A percentile compares a stretch with the other conserved stretches of the same genome.
Conservation (phyloP, 2,888 invertebrate species). For the Tanypteryx hageni region DNA sequence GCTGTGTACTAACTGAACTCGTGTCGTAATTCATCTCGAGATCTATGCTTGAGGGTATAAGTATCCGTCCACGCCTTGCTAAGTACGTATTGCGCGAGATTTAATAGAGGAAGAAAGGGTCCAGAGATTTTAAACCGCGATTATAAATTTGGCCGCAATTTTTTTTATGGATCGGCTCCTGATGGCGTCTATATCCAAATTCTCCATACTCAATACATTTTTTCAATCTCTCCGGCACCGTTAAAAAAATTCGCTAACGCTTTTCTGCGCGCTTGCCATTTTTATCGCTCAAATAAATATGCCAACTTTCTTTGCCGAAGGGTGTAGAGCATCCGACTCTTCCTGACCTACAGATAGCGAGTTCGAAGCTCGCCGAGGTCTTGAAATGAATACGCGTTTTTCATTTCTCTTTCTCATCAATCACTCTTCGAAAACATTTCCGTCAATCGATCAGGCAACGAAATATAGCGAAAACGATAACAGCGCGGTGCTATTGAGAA, state of each 20-base stretch:
- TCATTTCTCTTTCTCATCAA: not conserved
- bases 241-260: not conserved
- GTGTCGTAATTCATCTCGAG: too few relatives aligned
- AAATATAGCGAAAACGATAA: not conserved
- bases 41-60: too few relatives aligned
- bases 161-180: not conserved
- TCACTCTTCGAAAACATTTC: not conserved
- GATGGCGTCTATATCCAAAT: not conserved
- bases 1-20: too few relatives aligned
- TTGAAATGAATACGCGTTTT: not conserved
- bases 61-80: too few relatives aligned
- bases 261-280: not conserved
- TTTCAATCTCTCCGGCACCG: not conserved
- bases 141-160: not conserved
- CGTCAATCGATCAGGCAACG: not conserved
- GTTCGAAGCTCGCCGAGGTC: slow-evolving; percentile 39
- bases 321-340: slow-evolving; percentile 3
- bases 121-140: not conserved
- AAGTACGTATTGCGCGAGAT: not conserved
- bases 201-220: not conserved
- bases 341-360: slow-evolving; percentile 50
- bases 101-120: not conserved
- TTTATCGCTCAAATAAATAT: slow-evolving; percentile 15
- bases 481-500: not conserved
- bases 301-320: slow-evolving; percentile 29